Conservation (phyloP, 37 sponge, comb jelly and placozoan genomes). For the Sycon ciliatum region DNA sequence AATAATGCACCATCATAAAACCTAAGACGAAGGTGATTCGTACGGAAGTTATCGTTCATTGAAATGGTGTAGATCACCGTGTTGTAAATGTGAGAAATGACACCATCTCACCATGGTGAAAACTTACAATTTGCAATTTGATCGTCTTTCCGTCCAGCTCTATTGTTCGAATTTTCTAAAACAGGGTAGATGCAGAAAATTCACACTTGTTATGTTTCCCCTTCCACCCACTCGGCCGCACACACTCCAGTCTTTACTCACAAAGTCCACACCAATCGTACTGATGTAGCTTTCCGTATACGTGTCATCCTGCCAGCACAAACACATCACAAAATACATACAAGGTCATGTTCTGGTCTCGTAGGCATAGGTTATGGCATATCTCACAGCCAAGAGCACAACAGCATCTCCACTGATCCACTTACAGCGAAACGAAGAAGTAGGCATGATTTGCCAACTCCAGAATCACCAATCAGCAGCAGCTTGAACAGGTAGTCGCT, state of each 20-base stretch:
- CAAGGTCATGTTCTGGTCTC: not conserved
- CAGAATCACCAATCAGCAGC: slow-evolving; percentile 94
- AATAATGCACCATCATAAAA: too few species aligned
- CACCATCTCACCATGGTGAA: too few species aligned
- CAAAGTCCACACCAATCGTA: slow-evolving; percentile 99
- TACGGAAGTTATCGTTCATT: too few species aligned
- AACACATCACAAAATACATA: too few species aligned
- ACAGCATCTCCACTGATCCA: too few species aligned
- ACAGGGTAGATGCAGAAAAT: not conserved
- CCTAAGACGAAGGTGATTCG: too few species aligned
- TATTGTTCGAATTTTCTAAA: slow-evolving; percentile 90
- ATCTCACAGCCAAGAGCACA: not conserved
- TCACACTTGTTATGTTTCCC: not conserved
- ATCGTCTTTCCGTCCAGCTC: slow-evolving; percentile 93
- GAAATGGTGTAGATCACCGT: too few species aligned
- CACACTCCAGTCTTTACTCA: slow-evolving; percentile 40
- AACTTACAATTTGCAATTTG: slow-evolving; percentile 91
- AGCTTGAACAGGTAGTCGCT: slow-evolving; percentile 95
- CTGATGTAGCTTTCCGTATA: slow-evolving; percentile 96
- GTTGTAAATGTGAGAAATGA: too few species aligned
- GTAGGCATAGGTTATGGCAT: not conserved
- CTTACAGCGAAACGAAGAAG: slow-evolving; percentile 84
- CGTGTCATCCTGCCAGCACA: slow-evolving; percentile 98
- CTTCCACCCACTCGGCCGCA: not conserved
- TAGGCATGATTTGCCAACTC: slow-evolving; percentile 97